A percentile compares a stretch with the other conserved stretches of the same genome.
Evolutionary conservation across 2,113 vertebrate species (phyloP).

Genomic region (Macaca nemestrina): DNA sequence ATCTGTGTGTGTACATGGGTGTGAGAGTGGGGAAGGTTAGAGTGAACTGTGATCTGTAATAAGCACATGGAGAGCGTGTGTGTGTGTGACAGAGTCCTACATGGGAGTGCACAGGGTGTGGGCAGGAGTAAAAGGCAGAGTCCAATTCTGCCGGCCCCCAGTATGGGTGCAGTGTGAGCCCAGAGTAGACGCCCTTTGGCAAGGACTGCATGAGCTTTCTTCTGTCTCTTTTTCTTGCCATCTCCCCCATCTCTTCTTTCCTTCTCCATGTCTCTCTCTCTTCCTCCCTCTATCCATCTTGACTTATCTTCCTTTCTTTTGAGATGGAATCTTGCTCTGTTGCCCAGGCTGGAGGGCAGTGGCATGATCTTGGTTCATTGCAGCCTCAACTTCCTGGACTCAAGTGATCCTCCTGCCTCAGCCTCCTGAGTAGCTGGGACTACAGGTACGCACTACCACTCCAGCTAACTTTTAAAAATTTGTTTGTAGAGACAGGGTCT

Average conservation of each 20-base stretch:
- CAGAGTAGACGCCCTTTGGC: neutral
- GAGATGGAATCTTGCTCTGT: neutral
- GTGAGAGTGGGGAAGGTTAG: neutral
- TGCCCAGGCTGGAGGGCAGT: neutral
- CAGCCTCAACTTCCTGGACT: too few relatives aligned
- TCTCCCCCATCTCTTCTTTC: neutral
- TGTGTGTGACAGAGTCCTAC: neutral
- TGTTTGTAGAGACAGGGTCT: too few relatives aligned
- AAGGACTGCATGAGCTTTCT: neutral
- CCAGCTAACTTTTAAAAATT: too few relatives aligned
- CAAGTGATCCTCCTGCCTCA: too few relatives aligned
- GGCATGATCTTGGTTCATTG: too few relatives aligned
- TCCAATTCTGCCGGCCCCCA: neutral
- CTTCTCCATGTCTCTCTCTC: neutral
- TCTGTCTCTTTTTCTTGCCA: neutral
- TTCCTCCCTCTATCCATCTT: neutral
- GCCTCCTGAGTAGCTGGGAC: too few relatives aligned
- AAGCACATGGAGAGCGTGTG: neutral
- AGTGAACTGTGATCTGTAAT: neutral
- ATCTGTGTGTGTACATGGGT: accelerated
- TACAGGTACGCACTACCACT: too few relatives aligned
- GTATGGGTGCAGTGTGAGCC: neutral
- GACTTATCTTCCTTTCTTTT: neutral
- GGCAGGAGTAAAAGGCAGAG: too few relatives aligned
- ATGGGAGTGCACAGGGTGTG: neutral